Conservation (phyloP, 2,888 invertebrate genomes). For the Hypomecis punctinalis region DNA sequence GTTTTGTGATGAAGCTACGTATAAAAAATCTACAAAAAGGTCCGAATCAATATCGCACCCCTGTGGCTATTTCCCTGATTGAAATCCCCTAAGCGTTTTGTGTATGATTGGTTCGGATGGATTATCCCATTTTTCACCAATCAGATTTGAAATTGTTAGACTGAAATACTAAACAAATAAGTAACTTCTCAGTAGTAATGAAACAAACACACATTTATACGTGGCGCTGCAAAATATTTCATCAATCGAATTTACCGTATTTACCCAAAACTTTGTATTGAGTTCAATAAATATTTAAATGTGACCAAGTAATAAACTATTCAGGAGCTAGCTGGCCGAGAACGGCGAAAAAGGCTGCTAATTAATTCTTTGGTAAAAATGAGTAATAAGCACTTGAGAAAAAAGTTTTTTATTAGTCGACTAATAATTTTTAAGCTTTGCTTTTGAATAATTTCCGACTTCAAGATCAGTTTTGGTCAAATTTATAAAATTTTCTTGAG, state of each 20-base stretch:
- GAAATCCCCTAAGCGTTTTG: conserved; percentile 40
- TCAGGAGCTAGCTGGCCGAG: neutral
- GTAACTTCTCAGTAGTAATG: neutral
- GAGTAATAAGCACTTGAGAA: conserved; percentile 1
- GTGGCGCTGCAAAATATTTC: too few species aligned
- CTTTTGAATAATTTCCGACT: too few species aligned
- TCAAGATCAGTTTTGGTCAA: too few species aligned
- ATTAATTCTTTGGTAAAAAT: conserved; percentile 13
- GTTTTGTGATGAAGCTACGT: conserved; percentile 32
- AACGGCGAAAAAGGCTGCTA: conserved; percentile 1
- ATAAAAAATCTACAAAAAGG: conserved; percentile 40
- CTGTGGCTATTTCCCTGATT: conserved; percentile 42
- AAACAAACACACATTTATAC: too few species aligned
- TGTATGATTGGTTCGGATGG: conserved; percentile 36
- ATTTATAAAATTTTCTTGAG: too few species aligned
- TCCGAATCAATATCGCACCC: conserved; percentile 35
- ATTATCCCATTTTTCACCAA: conserved; percentile 22
- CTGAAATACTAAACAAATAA: too few species aligned
- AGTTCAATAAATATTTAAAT: conserved; percentile 10
- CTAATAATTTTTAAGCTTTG: too few species aligned
- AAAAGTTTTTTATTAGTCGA: neutral
- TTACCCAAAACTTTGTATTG: neutral
- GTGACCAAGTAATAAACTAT: conserved; percentile 18
- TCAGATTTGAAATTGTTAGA: conserved; percentile 5
- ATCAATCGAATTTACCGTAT: too few species aligned